These are phyloP conservation scores for Congeria kusceri DNA, from an alignment of 2,888 invertebrate species.

Conservation along the genomic window DNA sequence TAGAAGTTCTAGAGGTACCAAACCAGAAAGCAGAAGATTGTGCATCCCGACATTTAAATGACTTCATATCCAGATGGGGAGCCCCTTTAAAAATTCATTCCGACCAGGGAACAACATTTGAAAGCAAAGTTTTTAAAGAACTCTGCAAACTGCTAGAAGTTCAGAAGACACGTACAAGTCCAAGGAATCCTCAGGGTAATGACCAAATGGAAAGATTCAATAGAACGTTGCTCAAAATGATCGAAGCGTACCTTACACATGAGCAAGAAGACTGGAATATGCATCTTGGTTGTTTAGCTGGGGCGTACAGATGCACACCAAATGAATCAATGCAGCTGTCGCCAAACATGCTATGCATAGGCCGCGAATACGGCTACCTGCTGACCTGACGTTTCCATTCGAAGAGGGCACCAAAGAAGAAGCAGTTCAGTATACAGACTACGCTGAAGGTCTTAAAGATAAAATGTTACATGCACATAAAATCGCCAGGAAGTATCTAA, in stretches of 20 bases:
- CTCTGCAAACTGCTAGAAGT: constrained; percentile 29
- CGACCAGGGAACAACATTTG: constrained; percentile 57
- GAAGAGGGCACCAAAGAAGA: background rate
- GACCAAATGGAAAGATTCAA: constrained; percentile 54
- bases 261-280: constrained; percentile 58
- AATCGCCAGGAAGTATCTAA: background rate
- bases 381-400: constrained; percentile 28
- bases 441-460: background rate
- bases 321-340: constrained; percentile 54
- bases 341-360: constrained; percentile 40
- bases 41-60: constrained; percentile 23
- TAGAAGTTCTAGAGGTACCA: constrained; percentile 30
- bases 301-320: constrained; percentile 40
- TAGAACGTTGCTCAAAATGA: constrained; percentile 51
- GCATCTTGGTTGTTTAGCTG: constrained; percentile 40
- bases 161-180: constrained; percentile 32
- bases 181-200: constrained; percentile 28
- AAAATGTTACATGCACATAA: background rate
- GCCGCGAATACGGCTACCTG: constrained; percentile 39
- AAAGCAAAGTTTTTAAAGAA: constrained; percentile 42
- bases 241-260: constrained; percentile 44
- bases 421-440: background rate
- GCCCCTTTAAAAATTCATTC: constrained; percentile 42
- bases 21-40: constrained; percentile 38
- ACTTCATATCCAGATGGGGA: constrained; percentile 50